Evolutionary conservation across 2,797 vertebrate genomes (phyloP).

Genomic region (Rachycentron canadum): DNA sequence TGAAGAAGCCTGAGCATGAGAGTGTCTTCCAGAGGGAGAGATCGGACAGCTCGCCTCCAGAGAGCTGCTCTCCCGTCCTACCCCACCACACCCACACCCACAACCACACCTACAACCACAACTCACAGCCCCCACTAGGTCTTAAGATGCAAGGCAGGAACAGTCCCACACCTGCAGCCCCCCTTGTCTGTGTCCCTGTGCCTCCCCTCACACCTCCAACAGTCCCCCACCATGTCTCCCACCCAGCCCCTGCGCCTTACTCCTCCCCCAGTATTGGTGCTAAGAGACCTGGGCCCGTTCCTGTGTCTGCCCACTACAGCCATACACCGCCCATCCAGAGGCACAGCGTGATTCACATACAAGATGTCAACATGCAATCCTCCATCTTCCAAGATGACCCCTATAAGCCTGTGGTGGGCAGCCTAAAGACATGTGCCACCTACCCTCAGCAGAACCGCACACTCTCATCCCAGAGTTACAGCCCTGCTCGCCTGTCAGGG

Average conservation of each 20-base stretch:
- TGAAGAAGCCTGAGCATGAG: slow-evolving; percentile 89
- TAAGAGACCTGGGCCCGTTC: slow-evolving; percentile 90
- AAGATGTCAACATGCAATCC: slow-evolving; percentile 91
- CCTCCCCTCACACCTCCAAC: slow-evolving; percentile 78
- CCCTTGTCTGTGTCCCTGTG: slow-evolving; percentile 76
- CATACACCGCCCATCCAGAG: slow-evolving; percentile 95
- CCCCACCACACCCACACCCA: slow-evolving; percentile 89
- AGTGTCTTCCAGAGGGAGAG: slow-evolving; percentile 88
- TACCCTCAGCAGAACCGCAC: slow-evolving; percentile 98
- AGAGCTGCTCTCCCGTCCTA: slow-evolving; percentile 92
- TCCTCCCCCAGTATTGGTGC: slow-evolving; percentile 90
- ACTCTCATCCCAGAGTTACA: slow-evolving; percentile 97
- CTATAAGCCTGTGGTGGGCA: slow-evolving; percentile 92
- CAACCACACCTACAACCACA: slow-evolving; percentile 84
- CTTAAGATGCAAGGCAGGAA: slow-evolving; percentile 92
- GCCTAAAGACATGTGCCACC: slow-evolving; percentile 96
- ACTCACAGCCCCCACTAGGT: slow-evolving; percentile 88
- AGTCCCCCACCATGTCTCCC: slow-evolving; percentile 66
- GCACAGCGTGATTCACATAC: slow-evolving; percentile 97
- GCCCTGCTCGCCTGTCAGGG: slow-evolving; percentile 92
- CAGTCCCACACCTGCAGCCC: slow-evolving; percentile 87
- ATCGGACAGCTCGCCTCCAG: slow-evolving; percentile 89
- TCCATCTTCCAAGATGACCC: slow-evolving; percentile 92
- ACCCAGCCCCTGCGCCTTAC: slow-evolving; percentile 81
- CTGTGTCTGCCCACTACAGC: slow-evolving; percentile 94